These are phyloP conservation scores for Augiades crinisus DNA, from an alignment of 2,888 invertebrate genomes.

Conservation along the genomic window DNA sequence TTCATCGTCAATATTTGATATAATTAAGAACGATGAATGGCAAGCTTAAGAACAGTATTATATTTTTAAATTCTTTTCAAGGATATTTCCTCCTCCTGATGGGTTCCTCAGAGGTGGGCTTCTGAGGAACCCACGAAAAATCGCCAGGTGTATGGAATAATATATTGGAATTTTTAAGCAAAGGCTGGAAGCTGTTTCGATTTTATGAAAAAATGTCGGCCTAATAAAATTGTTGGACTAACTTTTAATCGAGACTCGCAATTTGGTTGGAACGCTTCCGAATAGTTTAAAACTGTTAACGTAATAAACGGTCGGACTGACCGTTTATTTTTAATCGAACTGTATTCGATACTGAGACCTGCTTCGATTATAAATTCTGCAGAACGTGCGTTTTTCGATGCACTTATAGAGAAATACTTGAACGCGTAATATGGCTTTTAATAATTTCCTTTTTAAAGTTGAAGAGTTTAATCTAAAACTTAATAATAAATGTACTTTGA, in stretches of 20 bases:
- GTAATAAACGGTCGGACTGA: background rate
- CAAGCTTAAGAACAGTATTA: no score
- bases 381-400: background rate
- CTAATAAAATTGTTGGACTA: background rate
- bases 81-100: no score
- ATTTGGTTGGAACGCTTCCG: conserved; percentile 1
- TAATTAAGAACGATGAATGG: no score
- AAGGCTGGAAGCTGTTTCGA: background rate
- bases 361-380: background rate
- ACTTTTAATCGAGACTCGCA: conserved; percentile 13
- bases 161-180: background rate
- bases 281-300: conserved; percentile 18
- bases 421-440: no score
- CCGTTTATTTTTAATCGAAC: conserved; percentile 3
- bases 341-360: background rate
- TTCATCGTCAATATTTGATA: no score
- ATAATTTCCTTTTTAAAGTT: no score
- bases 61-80: no score
- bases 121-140: no score
- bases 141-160: background rate
- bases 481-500: no score
- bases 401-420: background rate
- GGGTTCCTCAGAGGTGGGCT: no score
- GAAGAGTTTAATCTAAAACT: no score
- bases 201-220: background rate